Base-by-base conservation (phyloP, 1,140 invertebrate genomes). In the Drosophila eugracilis region DNA sequence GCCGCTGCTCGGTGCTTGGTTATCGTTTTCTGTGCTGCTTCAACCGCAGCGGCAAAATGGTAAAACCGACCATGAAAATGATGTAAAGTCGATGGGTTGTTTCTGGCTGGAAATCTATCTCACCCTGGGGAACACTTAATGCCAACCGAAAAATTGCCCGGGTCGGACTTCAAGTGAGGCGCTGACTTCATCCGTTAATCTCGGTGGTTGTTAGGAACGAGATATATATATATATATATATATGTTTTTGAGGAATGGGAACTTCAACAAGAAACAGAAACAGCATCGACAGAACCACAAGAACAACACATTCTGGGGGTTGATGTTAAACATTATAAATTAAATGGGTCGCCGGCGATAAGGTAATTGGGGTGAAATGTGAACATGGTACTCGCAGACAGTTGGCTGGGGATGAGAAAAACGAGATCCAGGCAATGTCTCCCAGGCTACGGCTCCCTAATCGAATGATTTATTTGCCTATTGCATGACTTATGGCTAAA, bases 301-400 rank as follows among this genome's bases (percentile, higher is more conserved):
- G 42, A 22, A 52, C 54, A 62, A 62, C 57, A 52, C 42, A 44
- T 39, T 28, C 42, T 52, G 41, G 81, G 65, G 65, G 65, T 86
- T 76, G 62, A 90, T 89, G 85, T 89, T 89, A 86, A 89, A 75
- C 86, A 89, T 86, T 90, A 80, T 75, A 89, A 89, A 90, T 90
- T 89, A 89, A 90, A 76, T 89, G 86, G 86, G 77, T 85, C 86
- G 80, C 57, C 77, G 71, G 74, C 59, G 85, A 89, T 89, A 89
- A 89, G 80, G 85, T 89, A 89, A 89, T 89, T 89, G 85, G 85
- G 85, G 85, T 89, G 85, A 90, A 85, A 85, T 89, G 84, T 78
- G 78, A 86, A 79, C 78, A 76, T 54, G 70, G 34, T 39, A 72
- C 49, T 63, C 39, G n/a, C n/a, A 32, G 58, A 34, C 28, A 45